Percentiles rank a stretch among this genome's conserved stretches.
phyloP scores from a whole-genome alignment of 2,113 vertebrate species.

The Pongo abelii region DNA sequence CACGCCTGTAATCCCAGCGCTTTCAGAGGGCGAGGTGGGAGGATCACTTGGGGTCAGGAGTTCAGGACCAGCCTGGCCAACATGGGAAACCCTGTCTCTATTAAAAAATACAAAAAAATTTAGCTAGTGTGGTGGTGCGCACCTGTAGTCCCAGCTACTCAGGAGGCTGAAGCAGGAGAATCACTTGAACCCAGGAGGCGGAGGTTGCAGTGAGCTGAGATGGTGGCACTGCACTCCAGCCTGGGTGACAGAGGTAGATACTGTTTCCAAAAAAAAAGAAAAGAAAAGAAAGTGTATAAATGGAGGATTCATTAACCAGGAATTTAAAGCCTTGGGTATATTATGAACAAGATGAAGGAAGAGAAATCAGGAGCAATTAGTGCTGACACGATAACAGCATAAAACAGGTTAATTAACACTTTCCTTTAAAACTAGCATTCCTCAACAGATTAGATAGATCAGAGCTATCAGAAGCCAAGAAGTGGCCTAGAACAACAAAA shows the following conservation, averaged over 20 bases:
- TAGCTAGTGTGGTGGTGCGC: too few relatives aligned
- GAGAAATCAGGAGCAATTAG: slow-evolving; percentile 31
- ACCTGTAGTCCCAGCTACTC: background rate
- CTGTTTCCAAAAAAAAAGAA: background rate
- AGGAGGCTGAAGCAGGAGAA: background rate
- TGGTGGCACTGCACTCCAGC: background rate
- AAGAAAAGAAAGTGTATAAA: background rate
- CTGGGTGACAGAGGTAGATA: background rate
- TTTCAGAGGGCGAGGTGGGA: too few relatives aligned
- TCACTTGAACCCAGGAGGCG: background rate
- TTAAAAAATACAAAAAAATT: too few relatives aligned
- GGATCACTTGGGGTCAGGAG: too few relatives aligned
- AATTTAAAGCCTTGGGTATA: slow-evolving; percentile 19
- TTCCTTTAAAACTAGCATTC: slow-evolving; percentile 52
- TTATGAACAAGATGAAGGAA: slow-evolving; percentile 16
- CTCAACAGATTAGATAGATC: background rate
- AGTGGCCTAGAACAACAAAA: background rate
- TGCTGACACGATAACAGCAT: background rate
- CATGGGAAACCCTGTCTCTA: too few relatives aligned
- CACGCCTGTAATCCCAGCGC: too few relatives aligned
- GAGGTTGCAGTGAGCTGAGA: background rate
- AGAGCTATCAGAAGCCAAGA: slow-evolving; percentile 9
- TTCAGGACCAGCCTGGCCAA: too few relatives aligned
- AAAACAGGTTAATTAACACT: slow-evolving; percentile 2
- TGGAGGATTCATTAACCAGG: slow-evolving; percentile 7